Percentiles rank a stretch among this genome's conserved stretches.
Evolutionary conservation across 2,888 invertebrate species (phyloP).

Genomic region (Leptura quadrifasciata): DNA sequence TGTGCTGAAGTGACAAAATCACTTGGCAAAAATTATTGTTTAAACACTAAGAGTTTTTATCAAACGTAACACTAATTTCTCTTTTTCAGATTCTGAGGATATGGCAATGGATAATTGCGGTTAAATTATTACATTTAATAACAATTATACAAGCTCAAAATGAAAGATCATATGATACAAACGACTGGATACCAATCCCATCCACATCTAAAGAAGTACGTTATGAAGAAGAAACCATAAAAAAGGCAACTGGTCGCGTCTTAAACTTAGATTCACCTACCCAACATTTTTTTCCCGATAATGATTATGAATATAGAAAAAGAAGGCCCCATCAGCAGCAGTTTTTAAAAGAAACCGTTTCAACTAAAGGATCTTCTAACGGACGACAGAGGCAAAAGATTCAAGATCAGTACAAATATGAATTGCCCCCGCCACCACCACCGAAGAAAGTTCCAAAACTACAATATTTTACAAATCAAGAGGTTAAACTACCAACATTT

Average conservation of each 20-base stretch:
- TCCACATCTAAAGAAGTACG: slow-evolving; percentile 63
- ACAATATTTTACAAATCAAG: slow-evolving; percentile 51
- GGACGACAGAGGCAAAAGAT: slow-evolving; percentile 44
- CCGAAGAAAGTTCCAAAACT: slow-evolving; percentile 45
- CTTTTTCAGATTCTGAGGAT: slow-evolving; percentile 56
- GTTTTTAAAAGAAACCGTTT: slow-evolving; percentile 71
- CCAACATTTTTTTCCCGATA: slow-evolving; percentile 65
- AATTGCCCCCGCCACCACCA: slow-evolving; percentile 61
- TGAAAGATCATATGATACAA: slow-evolving; percentile 67
- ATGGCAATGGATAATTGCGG: slow-evolving; percentile 47
- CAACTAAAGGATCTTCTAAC: slow-evolving; percentile 54
- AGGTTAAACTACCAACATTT: slow-evolving; percentile 46
- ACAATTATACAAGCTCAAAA: slow-evolving; percentile 45
- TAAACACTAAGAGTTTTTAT: too few relatives aligned
- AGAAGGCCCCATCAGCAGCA: slow-evolving; percentile 64
- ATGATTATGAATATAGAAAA: slow-evolving; percentile 63
- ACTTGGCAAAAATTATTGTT: too few relatives aligned
- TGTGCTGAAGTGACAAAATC: too few relatives aligned
- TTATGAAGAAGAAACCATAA: slow-evolving; percentile 31
- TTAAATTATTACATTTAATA: slow-evolving; percentile 48
- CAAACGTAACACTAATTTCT: too few relatives aligned
- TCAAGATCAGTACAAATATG: slow-evolving; percentile 63
- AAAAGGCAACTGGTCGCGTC: slow-evolving; percentile 67
- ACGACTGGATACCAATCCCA: slow-evolving; percentile 77
- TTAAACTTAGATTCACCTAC: slow-evolving; percentile 66